These are phyloP conservation scores for Drosophila tsacasi DNA, from an alignment of 1,140 invertebrate species.

Conservation along the genomic window DNA sequence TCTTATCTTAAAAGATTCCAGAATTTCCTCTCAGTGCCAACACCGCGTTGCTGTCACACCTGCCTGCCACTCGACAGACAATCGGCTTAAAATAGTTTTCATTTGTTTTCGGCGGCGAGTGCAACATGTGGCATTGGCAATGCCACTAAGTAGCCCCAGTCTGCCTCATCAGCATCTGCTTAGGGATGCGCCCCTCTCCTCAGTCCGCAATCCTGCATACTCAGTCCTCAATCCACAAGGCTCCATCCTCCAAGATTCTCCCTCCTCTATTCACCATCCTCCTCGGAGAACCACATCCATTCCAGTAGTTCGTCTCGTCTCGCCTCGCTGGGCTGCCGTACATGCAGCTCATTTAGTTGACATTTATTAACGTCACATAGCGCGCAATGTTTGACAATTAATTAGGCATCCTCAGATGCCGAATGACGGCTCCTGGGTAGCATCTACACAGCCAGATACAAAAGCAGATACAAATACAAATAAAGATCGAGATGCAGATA, in stretches of 20 bases:
- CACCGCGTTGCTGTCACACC: constrained; percentile 33
- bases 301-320: constrained; percentile 48
- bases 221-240: neutral
- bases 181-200: constrained; percentile 8
- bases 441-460: constrained; percentile 11
- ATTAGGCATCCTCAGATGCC: constrained; percentile 66
- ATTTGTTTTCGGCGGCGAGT: constrained; percentile 68
- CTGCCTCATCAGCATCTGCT: constrained; percentile 48
- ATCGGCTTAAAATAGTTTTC: constrained; percentile 80
- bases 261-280: neutral
- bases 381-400: constrained; percentile 83
- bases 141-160: constrained; percentile 69
- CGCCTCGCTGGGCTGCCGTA: constrained; percentile 48
- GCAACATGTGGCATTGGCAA: constrained; percentile 80
- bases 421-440: constrained; percentile 40
- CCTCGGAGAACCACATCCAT: constrained; percentile 26
- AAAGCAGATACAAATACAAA: constrained; percentile 15
- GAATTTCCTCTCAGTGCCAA: neutral
- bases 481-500: constrained; percentile 7
- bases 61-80: constrained; percentile 45
- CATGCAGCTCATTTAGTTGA: constrained; percentile 83
- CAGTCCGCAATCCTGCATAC: neutral
- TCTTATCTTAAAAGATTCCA: no score
- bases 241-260: neutral
- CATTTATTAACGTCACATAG: constrained; percentile 81